Evolutionary conservation across 2,113 vertebrate genomes (phyloP).

Genomic region (Phyllopteryx taeniolatus): DNA sequence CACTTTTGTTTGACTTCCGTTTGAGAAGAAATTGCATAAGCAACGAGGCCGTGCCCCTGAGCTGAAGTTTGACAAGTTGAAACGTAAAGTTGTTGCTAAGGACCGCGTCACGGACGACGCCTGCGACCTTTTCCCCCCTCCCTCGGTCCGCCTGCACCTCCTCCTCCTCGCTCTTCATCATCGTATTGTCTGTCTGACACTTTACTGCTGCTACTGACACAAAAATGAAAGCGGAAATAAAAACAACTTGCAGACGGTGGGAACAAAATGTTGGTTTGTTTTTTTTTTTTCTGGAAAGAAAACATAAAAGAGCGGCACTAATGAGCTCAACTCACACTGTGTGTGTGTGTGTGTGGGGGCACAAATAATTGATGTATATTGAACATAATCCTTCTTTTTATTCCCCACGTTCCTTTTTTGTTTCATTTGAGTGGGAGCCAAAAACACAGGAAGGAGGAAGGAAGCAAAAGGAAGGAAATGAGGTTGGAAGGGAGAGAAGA

Average conservation of each 20-base stretch:
- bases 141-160: too few relatives aligned
- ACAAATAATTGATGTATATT: not conserved
- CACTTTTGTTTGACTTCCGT: too few relatives aligned
- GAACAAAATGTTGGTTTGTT: too few relatives aligned
- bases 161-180: not conserved
- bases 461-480: not conserved
- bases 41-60: too few relatives aligned
- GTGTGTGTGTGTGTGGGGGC: not conserved
- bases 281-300: not conserved
- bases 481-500: too few relatives aligned
- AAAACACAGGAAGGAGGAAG: not conserved
- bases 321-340: not conserved
- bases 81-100: not conserved
- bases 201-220: not conserved
- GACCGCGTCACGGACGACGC: not conserved
- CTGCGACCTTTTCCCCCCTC: not conserved
- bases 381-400: not conserved
- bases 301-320: not conserved
- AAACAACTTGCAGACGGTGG: not conserved
- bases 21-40: too few relatives aligned
- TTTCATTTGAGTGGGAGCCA: not conserved
- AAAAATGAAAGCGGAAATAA: not conserved
- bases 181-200: not conserved
- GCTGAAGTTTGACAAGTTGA: not conserved
- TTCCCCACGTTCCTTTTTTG: not conserved